Percentiles rank a stretch among this genome's conserved stretches.
phyloP scores from a whole-genome alignment of 1,140 invertebrate genomes.

The Sminthurides bifidus region DNA sequence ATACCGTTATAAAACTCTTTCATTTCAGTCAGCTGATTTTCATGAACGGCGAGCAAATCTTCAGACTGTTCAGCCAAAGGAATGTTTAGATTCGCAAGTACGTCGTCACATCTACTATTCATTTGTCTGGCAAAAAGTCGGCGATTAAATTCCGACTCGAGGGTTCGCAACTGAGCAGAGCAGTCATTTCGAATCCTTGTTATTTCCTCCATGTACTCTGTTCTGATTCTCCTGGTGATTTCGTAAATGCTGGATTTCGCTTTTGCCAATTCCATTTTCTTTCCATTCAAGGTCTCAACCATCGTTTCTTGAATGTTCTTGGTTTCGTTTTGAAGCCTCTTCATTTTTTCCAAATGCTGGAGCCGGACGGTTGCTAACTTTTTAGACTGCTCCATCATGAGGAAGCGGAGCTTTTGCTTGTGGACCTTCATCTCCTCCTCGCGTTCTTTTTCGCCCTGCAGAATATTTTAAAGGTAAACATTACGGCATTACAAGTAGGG shows the following conservation, averaged over 20 bases:
- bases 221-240: conserved; percentile 25
- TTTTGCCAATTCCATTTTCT: conserved; percentile 58
- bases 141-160: conserved; percentile 49
- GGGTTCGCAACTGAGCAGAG: conserved; percentile 7
- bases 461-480: not conserved
- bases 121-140: conserved; percentile 57
- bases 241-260: conserved; percentile 63
- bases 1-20: conserved; percentile 92
- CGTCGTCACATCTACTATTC: conserved; percentile 51
- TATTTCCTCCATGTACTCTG: conserved; percentile 11
- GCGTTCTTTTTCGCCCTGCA: conserved; percentile 59
- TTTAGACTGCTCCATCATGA: conserved; percentile 81
- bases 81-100: conserved; percentile 60
- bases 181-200: conserved; percentile 14
- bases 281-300: conserved; percentile 53
- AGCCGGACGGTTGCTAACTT: conserved; percentile 51
- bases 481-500: not conserved
- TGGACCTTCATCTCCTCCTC: conserved; percentile 74
- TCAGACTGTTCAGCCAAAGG: conserved; percentile 57
- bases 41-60: conserved; percentile 66
- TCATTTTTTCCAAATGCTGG: conserved; percentile 24
- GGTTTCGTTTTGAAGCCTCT: conserved; percentile 21
- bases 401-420: conserved; percentile 84
- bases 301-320: conserved; percentile 13
- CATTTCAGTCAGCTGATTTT: conserved; percentile 70